Conservation (phyloP, 2,888 invertebrate genomes). For the Melieria omissa region DNA sequence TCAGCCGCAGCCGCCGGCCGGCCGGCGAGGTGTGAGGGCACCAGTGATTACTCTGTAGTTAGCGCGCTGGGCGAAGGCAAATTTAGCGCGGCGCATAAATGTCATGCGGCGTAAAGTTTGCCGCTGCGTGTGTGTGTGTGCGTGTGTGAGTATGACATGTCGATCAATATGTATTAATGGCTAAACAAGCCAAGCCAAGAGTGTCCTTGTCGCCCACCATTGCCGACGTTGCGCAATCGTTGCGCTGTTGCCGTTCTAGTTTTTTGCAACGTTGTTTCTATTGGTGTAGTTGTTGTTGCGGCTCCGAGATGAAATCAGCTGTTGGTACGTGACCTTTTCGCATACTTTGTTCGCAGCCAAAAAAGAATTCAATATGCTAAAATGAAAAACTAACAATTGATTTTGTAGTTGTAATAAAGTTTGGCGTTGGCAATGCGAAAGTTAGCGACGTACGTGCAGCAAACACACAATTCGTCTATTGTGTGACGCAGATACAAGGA, state of each 20-base stretch:
- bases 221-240: too few species aligned
- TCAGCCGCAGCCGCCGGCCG: not conserved
- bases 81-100: too few species aligned
- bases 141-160: slow-evolving; percentile 18
- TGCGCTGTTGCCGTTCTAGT: too few species aligned
- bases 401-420: slow-evolving; percentile 1
- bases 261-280: too few species aligned
- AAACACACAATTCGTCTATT: too few species aligned
- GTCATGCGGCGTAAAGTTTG: too few species aligned
- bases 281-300: not conserved
- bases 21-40: not conserved
- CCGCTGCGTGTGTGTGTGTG: not conserved
- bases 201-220: too few species aligned
- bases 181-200: not conserved
- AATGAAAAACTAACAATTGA: slow-evolving; percentile 3
- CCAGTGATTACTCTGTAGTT: too few species aligned
- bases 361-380: slow-evolving; percentile 1
- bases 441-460: too few species aligned
- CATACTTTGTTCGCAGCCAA: not conserved
- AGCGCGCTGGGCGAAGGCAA: too few species aligned
- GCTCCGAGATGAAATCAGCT: slow-evolving; percentile 25
- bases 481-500: too few species aligned
- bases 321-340: slow-evolving; percentile 27
- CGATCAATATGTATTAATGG: slow-evolving; percentile 30
- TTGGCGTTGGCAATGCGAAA: not conserved